Evolutionary conservation across 2,797 vertebrate species (phyloP), one percentile per base, ranked within the genome.

Genomic region (Crypturellus tataupa): DNA sequence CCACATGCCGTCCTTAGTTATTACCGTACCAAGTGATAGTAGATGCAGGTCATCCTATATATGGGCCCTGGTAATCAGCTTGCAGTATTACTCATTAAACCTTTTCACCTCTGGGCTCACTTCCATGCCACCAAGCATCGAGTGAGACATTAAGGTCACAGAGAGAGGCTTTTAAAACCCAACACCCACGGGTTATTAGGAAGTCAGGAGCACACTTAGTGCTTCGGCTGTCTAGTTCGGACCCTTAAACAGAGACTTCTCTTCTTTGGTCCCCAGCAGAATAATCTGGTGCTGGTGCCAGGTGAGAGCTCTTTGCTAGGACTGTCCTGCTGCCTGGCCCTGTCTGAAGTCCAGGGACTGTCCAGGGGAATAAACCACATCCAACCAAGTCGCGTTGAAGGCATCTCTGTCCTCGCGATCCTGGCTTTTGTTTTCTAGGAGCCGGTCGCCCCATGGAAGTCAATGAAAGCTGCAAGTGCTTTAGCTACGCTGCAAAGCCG

Each of bases 41-140:
- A 90, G 89, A 92, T 95, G 93, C 92, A 91, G 94, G 91, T 96
- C 93, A 94, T 49, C 59, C 87, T 95, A 95, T 94, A 95, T 93
- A 93, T 92, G 86, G 91, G 75, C 88, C 18, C 2, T 86, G 86
- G 76, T 94, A 96, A 97, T 95, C 93, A 88, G 94, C 91, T 96
- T 94, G 47, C 68, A 91, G 90, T 81, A 91, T 92, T 94, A 67
- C 77, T 84, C 93, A 92, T 94, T 94, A 97, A 94, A 58, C 80
- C 77, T 91, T 91, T 94, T 94, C 82, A 91, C 87, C 95, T 96
- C 59, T 90, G 78, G 92, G 89, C 72, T 94, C 49, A 39, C 53
- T 89, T 94, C 80, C 89, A 80, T 90, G 85, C 75, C 71, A 91
- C 63, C 63, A 68, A 1, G 0, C 44, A 33, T 69, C 27, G 95